Evolutionary conservation across 1,140 invertebrate species (phyloP).

Genomic region (Tetramorium alpestre): DNA sequence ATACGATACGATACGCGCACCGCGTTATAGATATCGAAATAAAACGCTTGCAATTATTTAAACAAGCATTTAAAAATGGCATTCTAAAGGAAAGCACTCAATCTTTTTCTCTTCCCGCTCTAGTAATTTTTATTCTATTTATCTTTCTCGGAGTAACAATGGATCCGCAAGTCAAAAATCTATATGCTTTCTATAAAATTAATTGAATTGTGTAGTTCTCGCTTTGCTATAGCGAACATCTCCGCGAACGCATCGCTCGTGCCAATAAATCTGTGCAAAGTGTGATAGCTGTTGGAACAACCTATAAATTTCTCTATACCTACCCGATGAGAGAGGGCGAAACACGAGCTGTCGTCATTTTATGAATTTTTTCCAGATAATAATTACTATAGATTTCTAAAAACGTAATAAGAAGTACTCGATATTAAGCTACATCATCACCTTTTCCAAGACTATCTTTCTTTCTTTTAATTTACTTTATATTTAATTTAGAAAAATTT

Average conservation of each 20-base stretch:
- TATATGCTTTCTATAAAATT: slow-evolving; percentile 45
- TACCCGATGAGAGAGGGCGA: slow-evolving; percentile 56
- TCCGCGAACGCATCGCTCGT: slow-evolving; percentile 66
- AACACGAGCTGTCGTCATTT: slow-evolving; percentile 21
- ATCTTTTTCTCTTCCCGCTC: neutral
- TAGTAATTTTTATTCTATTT: neutral
- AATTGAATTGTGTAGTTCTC: slow-evolving; percentile 56
- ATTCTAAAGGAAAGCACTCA: neutral
- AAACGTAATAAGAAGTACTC: neutral
- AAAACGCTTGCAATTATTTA: neutral
- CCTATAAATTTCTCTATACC: slow-evolving; percentile 71
- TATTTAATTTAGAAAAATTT: neutral
- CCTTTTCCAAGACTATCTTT: no score
- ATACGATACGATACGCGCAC: slow-evolving; percentile 16
- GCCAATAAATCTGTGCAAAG: slow-evolving; percentile 68
- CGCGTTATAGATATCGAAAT: neutral
- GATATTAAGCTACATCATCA: neutral
- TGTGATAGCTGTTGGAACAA: slow-evolving; percentile 68
- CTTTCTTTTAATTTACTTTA: neutral
- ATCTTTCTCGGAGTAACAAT: neutral
- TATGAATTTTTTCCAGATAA: neutral
- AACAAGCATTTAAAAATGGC: neutral
- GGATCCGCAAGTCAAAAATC: neutral
- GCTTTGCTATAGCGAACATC: slow-evolving; percentile 53
- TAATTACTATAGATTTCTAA: neutral